A percentile compares a stretch with the other conserved stretches of the same genome.
These are phyloP conservation scores for Rhinophrynus dorsalis DNA, from an alignment of 2,797 vertebrate genomes.

Conservation along the genomic window DNA sequence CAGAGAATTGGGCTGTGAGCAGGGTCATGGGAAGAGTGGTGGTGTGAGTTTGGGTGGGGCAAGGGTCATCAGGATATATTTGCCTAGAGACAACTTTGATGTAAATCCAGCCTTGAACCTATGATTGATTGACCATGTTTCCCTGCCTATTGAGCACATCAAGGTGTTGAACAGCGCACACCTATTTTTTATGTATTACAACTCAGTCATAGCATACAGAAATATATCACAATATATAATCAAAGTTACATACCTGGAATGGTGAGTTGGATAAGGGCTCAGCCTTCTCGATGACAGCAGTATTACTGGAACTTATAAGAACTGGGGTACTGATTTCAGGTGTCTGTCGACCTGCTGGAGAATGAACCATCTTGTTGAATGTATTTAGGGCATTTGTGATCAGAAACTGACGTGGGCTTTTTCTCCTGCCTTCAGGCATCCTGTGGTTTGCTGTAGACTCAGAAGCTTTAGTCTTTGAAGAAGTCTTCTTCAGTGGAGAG, in stretches of 20 bases:
- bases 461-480: slow-evolving; percentile 51
- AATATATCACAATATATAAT: too few species aligned
- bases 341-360: slow-evolving; percentile 56
- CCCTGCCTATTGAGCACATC: too few species aligned
- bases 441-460: slow-evolving; percentile 53
- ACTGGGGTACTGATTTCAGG: slow-evolving; percentile 69
- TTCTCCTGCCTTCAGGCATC: slow-evolving; percentile 65
- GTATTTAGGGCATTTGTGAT: slow-evolving; percentile 74
- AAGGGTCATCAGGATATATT: too few species aligned
- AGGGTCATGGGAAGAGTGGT: too few species aligned
- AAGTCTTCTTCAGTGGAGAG: slow-evolving; percentile 49
- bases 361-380: slow-evolving; percentile 73
- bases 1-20: too few species aligned
- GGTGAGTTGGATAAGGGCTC: slow-evolving; percentile 51
- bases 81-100: too few species aligned
- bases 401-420: slow-evolving; percentile 71
- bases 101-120: too few species aligned
- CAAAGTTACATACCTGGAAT: slow-evolving; percentile 71
- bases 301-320: slow-evolving; percentile 77
- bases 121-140: too few species aligned
- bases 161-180: too few species aligned
- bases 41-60: too few species aligned
- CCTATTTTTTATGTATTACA: too few species aligned
- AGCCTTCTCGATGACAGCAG: slow-evolving; percentile 59
- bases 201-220: too few species aligned